A percentile compares a stretch with the other conserved stretches of the same genome.
These are phyloP conservation scores for Hippocampus kuda DNA, from an alignment of 2,797 vertebrate genomes.

Conservation along the genomic window DNA sequence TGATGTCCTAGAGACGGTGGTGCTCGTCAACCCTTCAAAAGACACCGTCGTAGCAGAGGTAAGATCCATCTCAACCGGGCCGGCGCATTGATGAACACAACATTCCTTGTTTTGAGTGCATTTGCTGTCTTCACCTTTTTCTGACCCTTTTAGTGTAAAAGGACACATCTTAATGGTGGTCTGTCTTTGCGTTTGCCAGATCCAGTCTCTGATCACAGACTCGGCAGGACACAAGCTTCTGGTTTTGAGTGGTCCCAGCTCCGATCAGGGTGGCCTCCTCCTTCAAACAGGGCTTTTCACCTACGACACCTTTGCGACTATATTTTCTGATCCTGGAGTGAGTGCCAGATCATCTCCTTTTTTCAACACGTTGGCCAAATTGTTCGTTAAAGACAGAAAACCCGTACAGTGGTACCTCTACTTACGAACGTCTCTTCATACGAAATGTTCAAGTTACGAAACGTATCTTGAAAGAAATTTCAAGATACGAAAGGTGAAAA, in stretches of 20 bases:
- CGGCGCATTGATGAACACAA: background rate
- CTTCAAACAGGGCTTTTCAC: conserved; percentile 87
- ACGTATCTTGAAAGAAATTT: no score
- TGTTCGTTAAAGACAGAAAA: background rate
- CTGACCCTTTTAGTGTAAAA: background rate
- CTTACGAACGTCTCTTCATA: no score
- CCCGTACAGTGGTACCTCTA: background rate
- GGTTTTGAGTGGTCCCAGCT: conserved; percentile 87
- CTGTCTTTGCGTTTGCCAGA: conserved; percentile 60
- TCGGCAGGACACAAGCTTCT: conserved; percentile 85
- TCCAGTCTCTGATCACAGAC: conserved; percentile 81
- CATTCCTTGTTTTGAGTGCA: background rate
- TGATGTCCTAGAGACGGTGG: conserved; percentile 83
- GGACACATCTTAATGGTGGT: background rate
- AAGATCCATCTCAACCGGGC: conserved; percentile 3
- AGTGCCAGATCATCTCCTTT: conserved; percentile 28
- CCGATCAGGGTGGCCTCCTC: conserved; percentile 87
- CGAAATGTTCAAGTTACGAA: no score
- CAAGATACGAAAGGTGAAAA: no score
- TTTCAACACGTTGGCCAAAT: background rate
- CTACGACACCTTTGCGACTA: conserved; percentile 73
- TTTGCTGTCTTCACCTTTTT: background rate
- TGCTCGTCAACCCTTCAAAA: conserved; percentile 87
- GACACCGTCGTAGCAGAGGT: conserved; percentile 84
- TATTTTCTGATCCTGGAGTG: conserved; percentile 82